These are phyloP conservation scores for Aphrophora alni DNA, from an alignment of 2,888 invertebrate species.

Conservation along the genomic window DNA sequence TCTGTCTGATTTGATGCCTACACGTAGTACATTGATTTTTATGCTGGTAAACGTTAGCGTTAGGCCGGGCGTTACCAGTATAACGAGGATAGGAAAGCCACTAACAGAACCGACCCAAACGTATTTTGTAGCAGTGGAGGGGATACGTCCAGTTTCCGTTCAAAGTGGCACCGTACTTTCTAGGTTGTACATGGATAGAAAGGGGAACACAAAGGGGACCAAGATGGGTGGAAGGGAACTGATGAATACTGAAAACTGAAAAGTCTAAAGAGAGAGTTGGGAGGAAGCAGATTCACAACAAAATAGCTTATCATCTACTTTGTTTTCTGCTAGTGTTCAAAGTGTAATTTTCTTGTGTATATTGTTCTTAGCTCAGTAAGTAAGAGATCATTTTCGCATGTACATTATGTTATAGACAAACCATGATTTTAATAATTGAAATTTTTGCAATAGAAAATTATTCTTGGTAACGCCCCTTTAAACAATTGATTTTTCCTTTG, in stretches of 20 bases:
- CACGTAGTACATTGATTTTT: not conserved
- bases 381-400: slow-evolving; percentile 21
- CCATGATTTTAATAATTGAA: not conserved
- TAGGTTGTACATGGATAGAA: slow-evolving; percentile 45
- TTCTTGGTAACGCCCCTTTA: not conserved
- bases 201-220: slow-evolving; percentile 44
- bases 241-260: slow-evolving; percentile 50
- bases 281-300: slow-evolving; percentile 63
- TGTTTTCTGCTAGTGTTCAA: slow-evolving; percentile 47
- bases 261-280: slow-evolving; percentile 56
- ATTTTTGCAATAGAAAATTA: not conserved
- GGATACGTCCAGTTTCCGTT: slow-evolving; percentile 37
- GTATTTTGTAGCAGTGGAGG: slow-evolving; percentile 27
- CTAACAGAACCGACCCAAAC: slow-evolving; percentile 26
- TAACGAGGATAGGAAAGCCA: slow-evolving; percentile 34
- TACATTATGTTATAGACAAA: not conserved
- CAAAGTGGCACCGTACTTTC: slow-evolving; percentile 34
- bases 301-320: slow-evolving; percentile 56
- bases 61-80: slow-evolving; percentile 24
- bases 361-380: slow-evolving; percentile 43
- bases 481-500: not conserved
- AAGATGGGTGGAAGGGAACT: slow-evolving; percentile 49
- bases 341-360: slow-evolving; percentile 45
- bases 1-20: too few relatives aligned
- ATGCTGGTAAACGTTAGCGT: not conserved